Evolutionary conservation across 2,797 vertebrate genomes (phyloP), one percentile per base, ranked within the genome.

Genomic region (Xenentodon cancila): DNA sequence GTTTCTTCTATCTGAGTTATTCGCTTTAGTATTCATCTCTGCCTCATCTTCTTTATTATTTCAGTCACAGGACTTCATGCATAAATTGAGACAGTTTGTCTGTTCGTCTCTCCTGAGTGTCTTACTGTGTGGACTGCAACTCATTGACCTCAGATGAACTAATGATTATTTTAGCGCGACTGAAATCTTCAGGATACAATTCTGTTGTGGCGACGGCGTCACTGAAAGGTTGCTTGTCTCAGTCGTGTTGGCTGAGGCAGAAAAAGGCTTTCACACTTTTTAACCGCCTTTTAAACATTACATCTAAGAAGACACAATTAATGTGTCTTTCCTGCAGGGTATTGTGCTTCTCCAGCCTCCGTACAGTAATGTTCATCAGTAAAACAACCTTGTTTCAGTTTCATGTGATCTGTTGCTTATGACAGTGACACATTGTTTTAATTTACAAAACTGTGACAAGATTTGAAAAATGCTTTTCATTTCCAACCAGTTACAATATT

Each of bases 11-110:
- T 82, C 78, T 34, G 85, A 84, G 87, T 81, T 67, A 69, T 90
- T 85, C 76, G 59, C 83, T 86, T 86, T 73, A 71, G 74, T 79
- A 76, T 84, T 86, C 49, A 75, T 74, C 65, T 77, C 3, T 25
- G 25, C 25, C 73, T 45, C 17, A 18, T 45, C 45, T 63, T 55
- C 11, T 68, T 68, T 71, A 78, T 79, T 82, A 68, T 71, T 84
- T 75, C 75, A 53, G 77, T 81, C 75, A 68, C 61, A 87, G 64
- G 59, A 77, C 60, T 57, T 71, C 49, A 64, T 81, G 71, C 79
- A 83, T 88, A 69, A 71, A 89, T 71, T 43, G 66, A 77, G 63
- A 27, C 18, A 17, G 65, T 64, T 81, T 67, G 46, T 59, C 50
- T 37, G 43, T 27, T 45, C 50, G 43, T 53, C 53, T 77, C 53